Base-by-base conservation (phyloP, 2,113 vertebrate species). In the Peromyscus maniculatus region DNA sequence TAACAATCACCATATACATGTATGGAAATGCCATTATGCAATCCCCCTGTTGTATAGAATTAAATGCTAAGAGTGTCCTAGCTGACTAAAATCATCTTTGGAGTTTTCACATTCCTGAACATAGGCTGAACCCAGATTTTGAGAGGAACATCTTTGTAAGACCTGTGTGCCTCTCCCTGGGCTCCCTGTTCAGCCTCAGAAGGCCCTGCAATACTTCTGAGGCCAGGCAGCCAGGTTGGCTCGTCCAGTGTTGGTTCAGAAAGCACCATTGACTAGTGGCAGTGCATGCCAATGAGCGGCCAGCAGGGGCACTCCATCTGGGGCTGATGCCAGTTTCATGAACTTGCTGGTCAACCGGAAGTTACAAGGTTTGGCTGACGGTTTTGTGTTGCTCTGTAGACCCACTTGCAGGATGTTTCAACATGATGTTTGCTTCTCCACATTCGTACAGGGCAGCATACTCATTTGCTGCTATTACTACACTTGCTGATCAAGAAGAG, bases 261-360 rank as follows among this genome's bases (percentile, higher is more conserved):
- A 55, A 59, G 55, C 19, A 36, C 64, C 3, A 3, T 15, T 7
- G 52, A 79, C 62, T 67, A 22, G 43, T 8, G 9, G 9, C 15
- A 5, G 66, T 13, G 12, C 36, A 0, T 1, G 3, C 4, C 3
- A 19, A 31, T 11, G 15, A n/a, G n/a, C 52, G 43, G n/a, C 33
- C 36, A 3, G 46, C 26, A 43, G 67, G 74, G 83, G 21, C 1
- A 2, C 3, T 9, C 66, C 67, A 5, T 3, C 57, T 36, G 0
- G 1, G 22, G 67, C 55, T 52, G 11, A 28, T 12, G 24, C 8
- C 49, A 59, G 3, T 36, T 71, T n/a, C 36, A 67, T 80, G 67
- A 94, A 77, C n/a, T 49, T 84, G n/a, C 36, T 88, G 10, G 28
- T 90, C 57, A 80, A n/a, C 36, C 62, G 59, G 12, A 93, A 71